Percentiles rank a stretch among this genome's conserved stretches.
These are phyloP conservation scores for Phylloscopus trochilus DNA, from an alignment of 2,113 vertebrate species.

Conservation along the genomic window DNA sequence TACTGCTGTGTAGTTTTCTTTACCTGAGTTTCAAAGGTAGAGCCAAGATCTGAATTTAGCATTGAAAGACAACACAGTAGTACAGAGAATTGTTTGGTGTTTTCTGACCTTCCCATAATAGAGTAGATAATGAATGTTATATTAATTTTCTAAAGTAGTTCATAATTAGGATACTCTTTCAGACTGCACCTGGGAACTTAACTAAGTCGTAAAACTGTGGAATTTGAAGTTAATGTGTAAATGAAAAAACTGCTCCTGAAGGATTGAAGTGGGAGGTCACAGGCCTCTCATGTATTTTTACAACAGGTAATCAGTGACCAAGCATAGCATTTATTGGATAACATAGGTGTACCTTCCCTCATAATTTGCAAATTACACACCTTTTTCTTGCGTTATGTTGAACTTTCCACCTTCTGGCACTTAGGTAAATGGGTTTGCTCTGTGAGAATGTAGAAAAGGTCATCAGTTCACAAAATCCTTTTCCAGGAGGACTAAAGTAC, in stretches of 20 bases:
- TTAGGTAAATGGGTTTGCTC: not conserved
- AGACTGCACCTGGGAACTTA: not conserved
- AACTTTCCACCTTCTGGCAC: not conserved
- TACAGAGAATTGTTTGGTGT: not conserved
- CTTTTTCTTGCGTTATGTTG: not conserved
- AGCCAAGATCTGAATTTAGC: not conserved
- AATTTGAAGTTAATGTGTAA: not conserved
- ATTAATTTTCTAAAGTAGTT: not conserved
- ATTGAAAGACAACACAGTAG: not conserved
- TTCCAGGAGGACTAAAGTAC: not conserved
- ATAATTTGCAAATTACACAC: fast-evolving
- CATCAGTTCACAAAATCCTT: not conserved
- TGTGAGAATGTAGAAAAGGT: not conserved
- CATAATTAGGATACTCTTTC: not conserved
- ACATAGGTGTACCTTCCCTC: not conserved
- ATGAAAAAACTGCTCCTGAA: not conserved
- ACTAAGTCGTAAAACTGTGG: not conserved
- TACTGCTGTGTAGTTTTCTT: not conserved
- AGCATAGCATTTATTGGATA: not conserved
- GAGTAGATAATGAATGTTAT: not conserved
- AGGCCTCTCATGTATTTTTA: not conserved
- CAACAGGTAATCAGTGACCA: not conserved
- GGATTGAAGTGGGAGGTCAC: not conserved
- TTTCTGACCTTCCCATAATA: not conserved
- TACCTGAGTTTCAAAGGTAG: not conserved